A percentile compares a stretch with the other conserved stretches of the same genome.
phyloP scores from a whole-genome alignment of 2,113 vertebrate genomes.

The Syngnathus typhle region DNA sequence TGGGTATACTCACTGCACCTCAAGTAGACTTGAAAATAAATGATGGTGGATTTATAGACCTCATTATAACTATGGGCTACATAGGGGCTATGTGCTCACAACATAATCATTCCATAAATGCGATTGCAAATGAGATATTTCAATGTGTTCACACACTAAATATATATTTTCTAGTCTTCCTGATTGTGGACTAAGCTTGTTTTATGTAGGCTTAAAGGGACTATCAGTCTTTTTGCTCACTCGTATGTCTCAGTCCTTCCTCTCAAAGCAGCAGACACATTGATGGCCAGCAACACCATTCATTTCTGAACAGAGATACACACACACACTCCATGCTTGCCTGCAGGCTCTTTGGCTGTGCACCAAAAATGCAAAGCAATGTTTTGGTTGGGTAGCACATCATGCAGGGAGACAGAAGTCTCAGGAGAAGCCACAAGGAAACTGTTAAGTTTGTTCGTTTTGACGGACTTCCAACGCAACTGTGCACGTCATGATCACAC shows the following conservation, averaged over 20 bases:
- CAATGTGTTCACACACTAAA: no score
- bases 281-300: slow-evolving; percentile 20
- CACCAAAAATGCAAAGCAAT: slow-evolving; percentile 58
- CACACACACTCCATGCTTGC: background rate
- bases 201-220: slow-evolving; percentile 30
- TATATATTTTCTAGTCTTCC: slow-evolving; percentile 10
- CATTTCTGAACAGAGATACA: slow-evolving; percentile 27
- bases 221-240: slow-evolving; percentile 31
- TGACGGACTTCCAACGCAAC: background rate
- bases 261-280: slow-evolving; percentile 28
- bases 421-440: background rate
- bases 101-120: no score
- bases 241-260: slow-evolving; percentile 13
- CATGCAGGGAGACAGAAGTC: slow-evolving; percentile 19
- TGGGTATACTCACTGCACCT: background rate
- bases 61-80: no score
- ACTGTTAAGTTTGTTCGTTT: background rate
- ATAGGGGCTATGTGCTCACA: background rate
- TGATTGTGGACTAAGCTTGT: slow-evolving; percentile 43
- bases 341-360: slow-evolving; percentile 35
- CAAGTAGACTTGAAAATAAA: background rate
- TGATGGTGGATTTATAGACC: no score
- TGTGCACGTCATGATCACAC: background rate
- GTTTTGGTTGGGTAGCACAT: slow-evolving; percentile 51
- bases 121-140: no score